Evolutionary conservation across 2,888 invertebrate genomes (phyloP), one percentile per base, ranked within the genome.

Genomic region (Zygothrica quintamaculata): DNA sequence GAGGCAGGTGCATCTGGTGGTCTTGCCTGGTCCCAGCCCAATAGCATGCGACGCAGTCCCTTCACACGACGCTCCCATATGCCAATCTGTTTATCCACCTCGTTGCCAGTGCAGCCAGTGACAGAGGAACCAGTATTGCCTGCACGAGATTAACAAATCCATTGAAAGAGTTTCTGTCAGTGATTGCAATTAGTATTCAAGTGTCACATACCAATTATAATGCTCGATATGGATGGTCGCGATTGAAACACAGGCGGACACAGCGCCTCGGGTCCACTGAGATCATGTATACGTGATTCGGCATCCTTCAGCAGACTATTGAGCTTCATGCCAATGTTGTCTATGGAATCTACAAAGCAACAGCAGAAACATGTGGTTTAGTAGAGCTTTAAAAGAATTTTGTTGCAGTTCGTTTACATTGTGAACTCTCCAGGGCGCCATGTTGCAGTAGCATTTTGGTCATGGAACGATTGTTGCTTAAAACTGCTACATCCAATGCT

Each of bases 401-500:
- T n/a, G n/a, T n/a, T n/a, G n/a, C n/a, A n/a, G n/a, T n/a, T n/a
- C 3, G 29, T 78, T 74, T 86, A 96, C 97, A 96, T 89, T 96
- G 95, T 61, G 94, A 94, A 79, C 96, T 96, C 91, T 96, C 96
- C 85, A 94, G 94, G 70, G 96, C 97, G 65, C 97, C 96, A 88
- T 95, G 96, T 74, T 96, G 94, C 88, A 98, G 94, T 67, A 99
- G 93, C 94, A 98, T 95, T 92, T 95, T 96, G 55, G 96, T 96
- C 90, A 99, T 94, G 48, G 95, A 95, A 78, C 95, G 93, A 90
- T 98, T 97, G 91, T 96, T 96, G 88, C 96, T 96, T 89, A 99
- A 93, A 48, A 98, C 96, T 0, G 99, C 98, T 68, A 99, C 96
- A 91, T 99, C 99, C 90, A 99, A 91, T 0, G 97, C 95, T 7